Evolutionary conservation across 1,140 invertebrate genomes (phyloP), one percentile per base, ranked within the genome.

Genomic region (Cecropterus lyciades): DNA sequence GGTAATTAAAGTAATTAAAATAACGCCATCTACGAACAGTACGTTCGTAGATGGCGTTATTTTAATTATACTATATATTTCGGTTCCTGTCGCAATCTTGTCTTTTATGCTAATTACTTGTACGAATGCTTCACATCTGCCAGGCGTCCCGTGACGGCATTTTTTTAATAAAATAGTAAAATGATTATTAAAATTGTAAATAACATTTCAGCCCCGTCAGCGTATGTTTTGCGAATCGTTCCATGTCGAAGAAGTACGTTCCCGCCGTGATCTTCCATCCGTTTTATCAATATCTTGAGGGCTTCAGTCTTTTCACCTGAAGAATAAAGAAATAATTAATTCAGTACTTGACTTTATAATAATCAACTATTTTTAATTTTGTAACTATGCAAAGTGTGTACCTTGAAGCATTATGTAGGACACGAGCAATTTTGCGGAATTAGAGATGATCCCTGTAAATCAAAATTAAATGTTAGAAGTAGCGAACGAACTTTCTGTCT

Each of bases 341-440:
- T 37, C 9, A 6, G 30, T 4, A 33, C 33, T 11, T 37, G 11
- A n/a, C 33, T 33, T 20, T 30, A 30, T 30, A 30, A 30, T 5
- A 30, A 30, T 5, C 7, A 4, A 7, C 0, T 4, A 30, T 30
- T 30, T 30, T 30, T 8, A 2, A 20, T 30, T 7, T 7, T 7
- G 27, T 30, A 30, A 30, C 3, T 8, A 7, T 30, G 7, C 1
- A 20, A 20, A 20, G 5, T 20, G 7, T 30, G 3, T 77, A 90
- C 87, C 86, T 80, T 87, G 79, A 11, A 86, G 73, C 70, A 82
- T 77, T 51, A 87, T 77, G 68, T 88, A 86, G 0, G 87, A 87
- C 3, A 80, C 76, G 7, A 90, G 69, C 6, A 88, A 65, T 14
- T 46, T 65, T n/a, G 85, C 71, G 10, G 72, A 73, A 30, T 83